These are phyloP conservation scores for Lymantria monacha DNA, from an alignment of 2,888 invertebrate genomes.

Conservation along the genomic window DNA sequence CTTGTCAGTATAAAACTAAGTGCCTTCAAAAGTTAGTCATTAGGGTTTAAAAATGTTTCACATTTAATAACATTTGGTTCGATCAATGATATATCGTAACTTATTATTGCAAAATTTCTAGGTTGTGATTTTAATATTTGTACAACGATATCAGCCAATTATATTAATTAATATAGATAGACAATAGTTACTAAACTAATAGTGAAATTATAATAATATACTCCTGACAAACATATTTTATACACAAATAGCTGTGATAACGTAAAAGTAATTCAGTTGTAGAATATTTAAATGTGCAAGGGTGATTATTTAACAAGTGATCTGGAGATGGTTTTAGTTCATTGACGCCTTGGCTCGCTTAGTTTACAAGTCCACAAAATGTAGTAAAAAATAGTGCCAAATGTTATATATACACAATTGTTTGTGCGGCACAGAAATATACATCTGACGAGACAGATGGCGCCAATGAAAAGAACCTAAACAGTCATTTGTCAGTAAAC, in stretches of 20 bases:
- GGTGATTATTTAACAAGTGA: not conserved
- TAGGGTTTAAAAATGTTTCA: constrained; percentile 71
- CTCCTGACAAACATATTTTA: constrained; percentile 31
- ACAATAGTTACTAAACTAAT: constrained; percentile 11
- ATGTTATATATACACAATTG: too few species aligned
- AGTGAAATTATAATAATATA: constrained; percentile 20
- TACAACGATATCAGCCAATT: constrained; percentile 23
- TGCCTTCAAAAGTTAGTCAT: constrained; percentile 80
- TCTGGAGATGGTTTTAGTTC: not conserved
- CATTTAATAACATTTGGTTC: constrained; percentile 45
- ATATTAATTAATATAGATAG: constrained; percentile 13
- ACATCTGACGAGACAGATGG: too few species aligned
- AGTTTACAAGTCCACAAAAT: not conserved
- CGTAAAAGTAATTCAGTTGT: constrained; percentile 1
- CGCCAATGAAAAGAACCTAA: not conserved
- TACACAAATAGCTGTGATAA: constrained; percentile 38
- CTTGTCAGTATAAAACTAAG: constrained; percentile 78
- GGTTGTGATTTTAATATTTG: constrained; percentile 57
- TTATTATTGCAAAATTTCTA: constrained; percentile 55
- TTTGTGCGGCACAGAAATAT: too few species aligned
- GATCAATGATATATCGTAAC: constrained; percentile 36
- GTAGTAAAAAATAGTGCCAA: not conserved
- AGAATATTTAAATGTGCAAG: not conserved
- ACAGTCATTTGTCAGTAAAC: not conserved
- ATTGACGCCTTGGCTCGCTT: too few species aligned